phyloP scores from a whole-genome alignment of 2,113 vertebrate species.

The Noctilio leporinus region DNA sequence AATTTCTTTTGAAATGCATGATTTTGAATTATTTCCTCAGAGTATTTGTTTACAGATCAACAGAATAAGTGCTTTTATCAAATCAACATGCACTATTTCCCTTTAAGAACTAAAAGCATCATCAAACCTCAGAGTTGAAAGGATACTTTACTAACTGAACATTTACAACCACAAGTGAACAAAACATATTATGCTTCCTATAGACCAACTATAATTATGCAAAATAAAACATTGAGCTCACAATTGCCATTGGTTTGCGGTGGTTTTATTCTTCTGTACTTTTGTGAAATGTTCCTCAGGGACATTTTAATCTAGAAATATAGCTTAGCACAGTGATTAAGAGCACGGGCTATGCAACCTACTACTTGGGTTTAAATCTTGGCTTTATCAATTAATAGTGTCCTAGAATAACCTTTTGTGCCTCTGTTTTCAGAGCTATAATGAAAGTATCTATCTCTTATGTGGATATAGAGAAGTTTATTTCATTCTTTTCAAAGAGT shows the following conservation, averaged over 20 bases:
- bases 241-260: slow-evolving; percentile 30
- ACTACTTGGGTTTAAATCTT: neutral
- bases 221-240: slow-evolving; percentile 52
- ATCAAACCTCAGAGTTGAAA: slow-evolving; percentile 39
- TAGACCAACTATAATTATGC: slow-evolving; percentile 44
- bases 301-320: slow-evolving; percentile 42
- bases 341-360: neutral
- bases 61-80: slow-evolving; percentile 35
- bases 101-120: slow-evolving; percentile 31
- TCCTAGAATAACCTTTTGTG: neutral
- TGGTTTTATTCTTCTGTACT: slow-evolving; percentile 40
- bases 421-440: neutral
- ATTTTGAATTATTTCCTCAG: slow-evolving; percentile 45
- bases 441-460: neutral
- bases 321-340: neutral
- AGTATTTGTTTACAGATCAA: slow-evolving; percentile 23
- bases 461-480: neutral
- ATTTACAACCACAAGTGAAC: slow-evolving; percentile 40
- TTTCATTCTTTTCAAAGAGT: slow-evolving; percentile 16
- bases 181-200: slow-evolving; percentile 38
- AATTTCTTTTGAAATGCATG: slow-evolving; percentile 7
- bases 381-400: slow-evolving; percentile 8
- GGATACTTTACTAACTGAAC: slow-evolving; percentile 41
- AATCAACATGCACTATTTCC: slow-evolving; percentile 10
- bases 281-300: slow-evolving; percentile 30